Percentiles rank a stretch among this genome's conserved stretches.
Conservation (phyloP, 2,888 invertebrate genomes). For the Xestia xanthographa region DNA sequence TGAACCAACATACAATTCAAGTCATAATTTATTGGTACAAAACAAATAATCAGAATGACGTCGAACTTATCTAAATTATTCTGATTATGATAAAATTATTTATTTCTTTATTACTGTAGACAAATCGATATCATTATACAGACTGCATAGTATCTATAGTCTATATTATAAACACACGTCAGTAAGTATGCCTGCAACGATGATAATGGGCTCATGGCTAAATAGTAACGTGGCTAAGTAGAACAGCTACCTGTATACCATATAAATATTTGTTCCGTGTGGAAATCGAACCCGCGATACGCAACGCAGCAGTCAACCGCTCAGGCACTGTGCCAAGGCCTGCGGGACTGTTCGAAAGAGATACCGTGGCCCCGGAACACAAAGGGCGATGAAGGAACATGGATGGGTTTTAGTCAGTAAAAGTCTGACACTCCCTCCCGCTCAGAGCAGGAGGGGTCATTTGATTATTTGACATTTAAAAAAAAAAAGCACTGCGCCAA, state of each 20-base stretch:
- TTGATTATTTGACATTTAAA: too few species aligned
- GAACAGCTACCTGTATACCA: not conserved
- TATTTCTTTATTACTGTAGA: constrained; percentile 11
- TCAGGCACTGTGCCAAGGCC: not conserved
- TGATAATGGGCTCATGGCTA: not conserved
- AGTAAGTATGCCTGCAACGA: not conserved
- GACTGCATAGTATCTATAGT: not conserved
- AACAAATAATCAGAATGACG: constrained; percentile 1
- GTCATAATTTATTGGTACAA: not conserved
- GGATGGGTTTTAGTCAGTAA: too few species aligned
- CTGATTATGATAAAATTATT: constrained; percentile 14
- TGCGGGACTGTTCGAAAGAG: too few species aligned
- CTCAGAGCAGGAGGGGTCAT: too few species aligned
- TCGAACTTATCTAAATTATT: constrained; percentile 32
- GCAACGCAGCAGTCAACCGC: too few species aligned
- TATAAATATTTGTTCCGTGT: not conserved
- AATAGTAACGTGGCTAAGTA: not conserved
- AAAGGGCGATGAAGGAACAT: too few species aligned
- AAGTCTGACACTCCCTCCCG: too few species aligned
- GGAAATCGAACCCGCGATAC: not conserved
- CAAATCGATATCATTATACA: constrained; percentile 4
- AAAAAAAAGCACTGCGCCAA: too few species aligned
- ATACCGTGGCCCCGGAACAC: too few species aligned
- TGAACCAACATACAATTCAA: not conserved
- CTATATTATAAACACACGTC: not conserved